A percentile compares a stretch with the other conserved stretches of the same genome.
phyloP scores from a whole-genome alignment of 92 coral and sea anemone species.

The Plumapathes pennacea region DNA sequence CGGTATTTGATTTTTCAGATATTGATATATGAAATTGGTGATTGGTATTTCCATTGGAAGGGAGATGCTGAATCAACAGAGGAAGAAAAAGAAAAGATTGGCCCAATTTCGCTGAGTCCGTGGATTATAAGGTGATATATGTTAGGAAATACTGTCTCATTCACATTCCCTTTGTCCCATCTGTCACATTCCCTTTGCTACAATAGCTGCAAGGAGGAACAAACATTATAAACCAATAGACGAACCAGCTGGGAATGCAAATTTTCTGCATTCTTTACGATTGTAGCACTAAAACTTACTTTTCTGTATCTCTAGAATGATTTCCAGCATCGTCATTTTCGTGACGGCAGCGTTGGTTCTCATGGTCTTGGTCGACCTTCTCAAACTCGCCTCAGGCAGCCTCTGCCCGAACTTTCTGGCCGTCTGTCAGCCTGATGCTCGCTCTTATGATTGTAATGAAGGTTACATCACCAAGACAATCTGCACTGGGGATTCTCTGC shows the following conservation, averaged over 20 bases:
- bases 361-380: conserved; percentile 11
- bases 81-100: conserved; percentile 11
- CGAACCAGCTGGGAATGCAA: too few species aligned
- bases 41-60: neutral
- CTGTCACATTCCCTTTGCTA: too few species aligned
- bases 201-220: too few species aligned
- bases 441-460: conserved; percentile 15
- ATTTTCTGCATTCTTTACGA: too few species aligned
- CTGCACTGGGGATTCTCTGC: conserved; percentile 36
- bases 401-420: conserved; percentile 34
- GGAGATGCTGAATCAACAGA: neutral
- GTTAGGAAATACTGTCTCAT: too few species aligned
- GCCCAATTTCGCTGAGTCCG: conserved; percentile 5
- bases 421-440: conserved; percentile 36
- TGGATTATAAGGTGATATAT: conserved; percentile 19
- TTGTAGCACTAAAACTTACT: too few species aligned
- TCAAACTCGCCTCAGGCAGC: conserved; percentile 34
- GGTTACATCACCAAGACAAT: conserved; percentile 23
- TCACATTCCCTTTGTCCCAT: too few species aligned
- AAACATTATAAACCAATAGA: too few species aligned
- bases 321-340: conserved; percentile 14
- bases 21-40: conserved; percentile 4
- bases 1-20: neutral
- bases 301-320: neutral
- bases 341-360: conserved; percentile 22